Conservation (phyloP, 2,113 vertebrate species). For the Sardina pilchardus region DNA sequence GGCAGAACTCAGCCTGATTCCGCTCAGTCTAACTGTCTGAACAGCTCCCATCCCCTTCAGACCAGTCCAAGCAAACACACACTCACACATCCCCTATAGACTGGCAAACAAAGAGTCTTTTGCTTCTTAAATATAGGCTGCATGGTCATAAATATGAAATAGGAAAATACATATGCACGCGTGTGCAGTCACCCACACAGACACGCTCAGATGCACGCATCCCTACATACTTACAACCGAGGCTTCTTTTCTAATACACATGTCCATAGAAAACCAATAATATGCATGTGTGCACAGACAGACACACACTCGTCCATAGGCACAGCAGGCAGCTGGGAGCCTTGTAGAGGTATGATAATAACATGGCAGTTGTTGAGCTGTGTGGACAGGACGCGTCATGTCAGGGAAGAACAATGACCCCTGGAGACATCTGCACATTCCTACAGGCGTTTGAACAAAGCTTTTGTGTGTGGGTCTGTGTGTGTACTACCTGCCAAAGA, state of each 20-base stretch:
- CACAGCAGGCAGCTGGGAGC: constrained; percentile 11
- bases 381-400: constrained; percentile 37
- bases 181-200: constrained; percentile 60
- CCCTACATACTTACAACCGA: background rate
- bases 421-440: constrained; percentile 44
- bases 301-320: background rate
- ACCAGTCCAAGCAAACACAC: background rate
- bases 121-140: background rate
- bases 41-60: background rate
- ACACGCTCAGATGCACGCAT: background rate
- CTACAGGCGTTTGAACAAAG: constrained; percentile 27
- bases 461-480: constrained; percentile 13
- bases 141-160: constrained; percentile 10
- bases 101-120: background rate
- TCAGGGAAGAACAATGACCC: constrained; percentile 25
- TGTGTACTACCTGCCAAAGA: background rate
- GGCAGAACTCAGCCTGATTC: background rate
- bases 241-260: background rate
- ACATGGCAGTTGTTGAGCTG: constrained; percentile 27
- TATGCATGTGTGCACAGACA: background rate
- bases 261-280: background rate
- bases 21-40: background rate
- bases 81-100: background rate
- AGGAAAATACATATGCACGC: constrained; percentile 64
- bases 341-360: constrained; percentile 31